Conservation (phyloP, 2,113 vertebrate species). For the Saguinus midas region DNA sequence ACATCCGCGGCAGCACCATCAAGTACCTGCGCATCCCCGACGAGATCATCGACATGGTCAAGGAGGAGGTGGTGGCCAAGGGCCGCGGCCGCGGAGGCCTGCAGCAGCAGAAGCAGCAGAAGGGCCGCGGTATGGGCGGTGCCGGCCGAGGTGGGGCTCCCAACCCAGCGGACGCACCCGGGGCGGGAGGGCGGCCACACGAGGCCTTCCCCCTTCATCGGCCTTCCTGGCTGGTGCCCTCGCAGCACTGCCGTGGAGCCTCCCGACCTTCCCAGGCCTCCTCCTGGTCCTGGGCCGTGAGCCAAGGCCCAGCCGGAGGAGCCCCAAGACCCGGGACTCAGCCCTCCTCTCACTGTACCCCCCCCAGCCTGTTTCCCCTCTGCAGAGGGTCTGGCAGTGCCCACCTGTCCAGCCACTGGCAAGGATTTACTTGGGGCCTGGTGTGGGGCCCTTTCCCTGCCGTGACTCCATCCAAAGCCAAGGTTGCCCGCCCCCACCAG, state of each 20-base stretch:
- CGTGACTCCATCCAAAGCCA: not conserved
- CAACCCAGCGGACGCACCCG: too few relatives aligned
- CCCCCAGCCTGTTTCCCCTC: not conserved
- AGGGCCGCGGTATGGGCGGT: constrained; percentile 92
- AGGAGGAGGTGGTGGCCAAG: constrained; percentile 96
- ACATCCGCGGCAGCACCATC: constrained; percentile 97
- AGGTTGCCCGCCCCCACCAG: not conserved
- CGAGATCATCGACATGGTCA: constrained; percentile 99
- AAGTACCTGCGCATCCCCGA: constrained; percentile 98
- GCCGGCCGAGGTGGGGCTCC: constrained; percentile 87
- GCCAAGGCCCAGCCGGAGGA: not conserved
- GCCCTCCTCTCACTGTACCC: not conserved
- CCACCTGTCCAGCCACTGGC: not conserved
- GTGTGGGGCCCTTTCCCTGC: not conserved
- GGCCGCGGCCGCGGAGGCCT: constrained; percentile 93
- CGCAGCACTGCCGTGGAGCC: not conserved
- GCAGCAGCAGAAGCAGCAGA: constrained; percentile 97
- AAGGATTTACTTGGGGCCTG: not conserved
- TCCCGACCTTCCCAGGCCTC: not conserved
- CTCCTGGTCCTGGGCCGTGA: not conserved
- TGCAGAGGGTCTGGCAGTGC: not conserved
- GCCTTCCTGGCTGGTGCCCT: not conserved
- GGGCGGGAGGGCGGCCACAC: not conserved
- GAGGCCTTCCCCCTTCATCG: not conserved
- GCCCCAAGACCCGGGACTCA: not conserved